Evolutionary conservation across 2,113 vertebrate genomes (phyloP), one percentile per base, ranked within the genome.

Genomic region (Drymodes brunneopygia): DNA sequence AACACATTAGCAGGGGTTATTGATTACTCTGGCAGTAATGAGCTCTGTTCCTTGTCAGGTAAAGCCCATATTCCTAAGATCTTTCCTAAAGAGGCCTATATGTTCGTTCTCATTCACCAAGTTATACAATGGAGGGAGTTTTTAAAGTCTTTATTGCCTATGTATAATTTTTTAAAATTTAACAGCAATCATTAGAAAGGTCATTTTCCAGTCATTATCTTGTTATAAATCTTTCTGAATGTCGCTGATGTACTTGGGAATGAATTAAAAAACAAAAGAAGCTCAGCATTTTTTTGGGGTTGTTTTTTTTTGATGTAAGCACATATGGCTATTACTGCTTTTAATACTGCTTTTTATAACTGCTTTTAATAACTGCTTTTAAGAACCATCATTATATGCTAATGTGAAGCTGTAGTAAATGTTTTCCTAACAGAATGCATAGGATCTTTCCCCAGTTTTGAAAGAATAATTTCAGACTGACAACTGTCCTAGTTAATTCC

Each of bases 1-100:
- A 98, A 97, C 97, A 97, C 98, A 98, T 98, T 98, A 98, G 97
- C 66, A 84, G 97, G 53, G 74, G 70, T 95, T 98, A 98, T 98
- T 98, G 98, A 98, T 98, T 97, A 94, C 90, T 96, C 27, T 71
- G 65, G 91, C 4, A 0, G 96, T 97, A 98, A 98, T 97, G 96
- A 98, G 96, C 95, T 96, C 95, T 96, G 87, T 86, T 98, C 80
- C 73, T 96, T 38, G 12, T 97, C 95, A 97, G 96, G 96, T 97
- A 89, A 96, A 91, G 91, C 86, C 88, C 70, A 94, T 38, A 78
- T 96, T 95, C 90, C 58, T 81, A 88, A 93, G 64, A 44, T 40
- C 83, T 96, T 95, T 81, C 70, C 81, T 90, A 80, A 86, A 83
- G 25, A 35, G n/a, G 18, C 65, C 89, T 88, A 40, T 88, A 69